phyloP scores from a whole-genome alignment of 2,888 invertebrate species.

The Drosophila prolongata region DNA sequence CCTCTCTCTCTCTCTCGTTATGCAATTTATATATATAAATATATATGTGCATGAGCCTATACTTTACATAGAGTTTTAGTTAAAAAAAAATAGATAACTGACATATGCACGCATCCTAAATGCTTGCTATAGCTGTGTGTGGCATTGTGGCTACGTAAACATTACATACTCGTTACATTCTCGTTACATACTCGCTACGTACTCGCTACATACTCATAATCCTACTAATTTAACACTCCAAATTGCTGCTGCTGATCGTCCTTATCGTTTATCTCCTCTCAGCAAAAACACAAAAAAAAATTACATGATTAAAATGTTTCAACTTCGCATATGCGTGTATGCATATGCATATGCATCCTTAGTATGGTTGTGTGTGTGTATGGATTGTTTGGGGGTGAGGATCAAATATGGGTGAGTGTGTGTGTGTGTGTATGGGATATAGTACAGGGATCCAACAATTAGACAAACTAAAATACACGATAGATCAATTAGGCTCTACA shows the following conservation, averaged over 20 bases:
- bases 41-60: constrained; percentile 18
- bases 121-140: constrained; percentile 50
- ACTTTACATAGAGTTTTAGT: constrained; percentile 22
- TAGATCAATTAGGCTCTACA: constrained; percentile 46
- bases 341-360: constrained; percentile 2
- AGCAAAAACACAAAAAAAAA: constrained; percentile 11
- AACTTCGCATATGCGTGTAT: constrained; percentile 8
- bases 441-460: constrained; percentile 51
- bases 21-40: constrained; percentile 2
- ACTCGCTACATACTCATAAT: constrained; percentile 37
- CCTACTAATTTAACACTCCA: constrained; percentile 25
- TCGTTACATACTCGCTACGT: constrained; percentile 29
- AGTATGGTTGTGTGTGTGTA: constrained; percentile 27
- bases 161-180: constrained; percentile 36
- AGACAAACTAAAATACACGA: constrained; percentile 53
- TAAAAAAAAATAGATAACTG: constrained; percentile 41
- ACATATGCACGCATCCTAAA: constrained; percentile 47
- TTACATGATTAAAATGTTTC: constrained; percentile 29
- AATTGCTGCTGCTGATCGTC: background rate
- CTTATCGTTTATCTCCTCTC: background rate
- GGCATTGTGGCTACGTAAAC: constrained; percentile 49
- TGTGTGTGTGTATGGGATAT: constrained; percentile 29
- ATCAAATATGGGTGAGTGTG: constrained; percentile 11
- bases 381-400: constrained; percentile 18
- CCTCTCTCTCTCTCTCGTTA: background rate